Conservation (phyloP, 2,113 vertebrate species). For the Catharus bicknelli region DNA sequence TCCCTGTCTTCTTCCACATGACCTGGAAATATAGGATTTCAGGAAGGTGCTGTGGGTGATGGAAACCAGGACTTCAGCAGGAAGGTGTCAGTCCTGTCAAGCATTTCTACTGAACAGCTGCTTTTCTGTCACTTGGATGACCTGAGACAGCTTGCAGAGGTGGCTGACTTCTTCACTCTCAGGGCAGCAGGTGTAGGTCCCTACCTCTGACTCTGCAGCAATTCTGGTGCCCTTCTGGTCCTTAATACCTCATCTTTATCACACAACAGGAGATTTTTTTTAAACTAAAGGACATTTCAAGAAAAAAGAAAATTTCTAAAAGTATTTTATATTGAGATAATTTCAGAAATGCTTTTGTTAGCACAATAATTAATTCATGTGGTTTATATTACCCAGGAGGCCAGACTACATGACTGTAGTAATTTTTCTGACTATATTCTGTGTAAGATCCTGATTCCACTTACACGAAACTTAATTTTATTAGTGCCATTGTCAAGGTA, state of each 20-base stretch:
- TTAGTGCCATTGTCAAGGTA: background rate
- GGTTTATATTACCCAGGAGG: background rate
- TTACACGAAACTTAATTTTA: background rate
- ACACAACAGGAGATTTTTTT: background rate
- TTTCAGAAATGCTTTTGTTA: background rate
- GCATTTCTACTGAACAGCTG: background rate
- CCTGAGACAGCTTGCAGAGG: background rate
- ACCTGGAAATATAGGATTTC: background rate
- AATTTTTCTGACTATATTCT: background rate
- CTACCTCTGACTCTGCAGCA: background rate
- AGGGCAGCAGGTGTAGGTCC: background rate
- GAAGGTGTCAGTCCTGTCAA: background rate
- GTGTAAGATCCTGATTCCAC: background rate
- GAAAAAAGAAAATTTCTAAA: background rate
- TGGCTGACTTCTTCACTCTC: background rate
- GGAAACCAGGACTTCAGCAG: background rate
- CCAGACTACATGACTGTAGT: background rate
- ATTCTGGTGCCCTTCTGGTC: background rate
- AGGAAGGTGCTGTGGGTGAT: background rate
- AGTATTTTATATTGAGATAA: background rate
- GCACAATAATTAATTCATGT: background rate
- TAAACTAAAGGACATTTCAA: background rate
- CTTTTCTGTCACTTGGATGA: background rate
- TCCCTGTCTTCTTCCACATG: background rate
- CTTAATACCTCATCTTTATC: background rate